A percentile compares a stretch with the other conserved stretches of the same genome.
Evolutionary conservation across 1,140 invertebrate genomes (phyloP).

Genomic region (Monomorium pharaonis): DNA sequence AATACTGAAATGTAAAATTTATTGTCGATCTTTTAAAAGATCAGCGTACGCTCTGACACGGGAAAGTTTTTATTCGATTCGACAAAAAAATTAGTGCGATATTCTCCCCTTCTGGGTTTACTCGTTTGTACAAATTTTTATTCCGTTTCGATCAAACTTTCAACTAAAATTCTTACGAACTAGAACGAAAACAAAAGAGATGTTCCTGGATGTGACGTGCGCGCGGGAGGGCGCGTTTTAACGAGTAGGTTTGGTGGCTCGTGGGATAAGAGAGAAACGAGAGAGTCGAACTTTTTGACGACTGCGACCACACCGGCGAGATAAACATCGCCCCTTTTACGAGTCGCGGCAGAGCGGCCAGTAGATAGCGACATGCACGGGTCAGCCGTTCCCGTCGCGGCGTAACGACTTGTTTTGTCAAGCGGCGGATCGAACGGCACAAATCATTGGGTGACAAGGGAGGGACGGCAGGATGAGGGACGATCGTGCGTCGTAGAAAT

Average conservation of each 20-base stretch:
- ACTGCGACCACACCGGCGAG: conserved; percentile 58
- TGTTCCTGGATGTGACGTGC: not conserved
- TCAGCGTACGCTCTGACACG: not conserved
- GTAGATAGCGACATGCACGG: conserved; percentile 61
- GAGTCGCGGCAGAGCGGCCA: conserved; percentile 42
- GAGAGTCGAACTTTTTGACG: conserved; percentile 71
- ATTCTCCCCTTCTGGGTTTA: not conserved
- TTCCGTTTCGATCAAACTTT: not conserved
- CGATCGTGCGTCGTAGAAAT: conserved; percentile 53
- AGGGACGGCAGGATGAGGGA: not conserved
- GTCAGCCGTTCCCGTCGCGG: conserved; percentile 58
- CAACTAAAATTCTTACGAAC: not conserved
- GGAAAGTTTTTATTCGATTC: not conserved
- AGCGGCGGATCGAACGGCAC: conserved; percentile 62
- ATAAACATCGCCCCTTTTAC: conserved; percentile 71
- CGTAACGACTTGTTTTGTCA: conserved; percentile 73
- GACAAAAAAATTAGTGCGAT: conserved; percentile 22
- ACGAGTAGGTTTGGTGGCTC: conserved; percentile 34
- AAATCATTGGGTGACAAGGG: conserved; percentile 62
- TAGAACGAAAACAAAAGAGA: conserved; percentile 21
- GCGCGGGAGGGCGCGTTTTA: conserved; percentile 41
- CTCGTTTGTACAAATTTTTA: conserved; percentile 35
- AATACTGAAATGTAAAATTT: conserved; percentile 38
- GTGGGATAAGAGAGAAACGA: conserved; percentile 65
- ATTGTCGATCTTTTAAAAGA: not conserved